A percentile compares a stretch with the other conserved stretches of the same genome.
These are phyloP conservation scores for Araneus ventricosus DNA, from an alignment of 1,140 invertebrate species.

Conservation along the genomic window DNA sequence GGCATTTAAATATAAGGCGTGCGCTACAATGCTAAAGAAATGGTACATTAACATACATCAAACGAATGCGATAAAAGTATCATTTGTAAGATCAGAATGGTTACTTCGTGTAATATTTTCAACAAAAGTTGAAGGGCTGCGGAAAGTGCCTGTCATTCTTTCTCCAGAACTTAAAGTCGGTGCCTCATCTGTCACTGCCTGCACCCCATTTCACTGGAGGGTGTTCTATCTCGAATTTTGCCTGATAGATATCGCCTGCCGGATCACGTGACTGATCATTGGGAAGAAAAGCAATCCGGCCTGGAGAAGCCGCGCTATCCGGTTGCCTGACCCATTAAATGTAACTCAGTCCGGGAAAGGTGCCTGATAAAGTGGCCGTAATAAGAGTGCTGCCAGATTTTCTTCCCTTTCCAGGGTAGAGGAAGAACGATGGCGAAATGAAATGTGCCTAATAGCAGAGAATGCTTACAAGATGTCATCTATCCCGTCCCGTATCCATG, in stretches of 20 bases:
- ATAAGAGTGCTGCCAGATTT: background rate
- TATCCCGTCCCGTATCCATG: background rate
- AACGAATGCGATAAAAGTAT: no score
- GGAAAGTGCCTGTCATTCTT: no score
- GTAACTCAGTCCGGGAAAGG: constrained; percentile 8
- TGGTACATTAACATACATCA: no score
- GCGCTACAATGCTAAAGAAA: no score
- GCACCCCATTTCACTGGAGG: background rate
- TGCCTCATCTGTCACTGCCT: background rate
- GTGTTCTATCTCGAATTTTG: background rate
- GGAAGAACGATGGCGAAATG: background rate
- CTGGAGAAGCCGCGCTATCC: background rate
- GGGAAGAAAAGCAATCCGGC: background rate
- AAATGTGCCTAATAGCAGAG: background rate
- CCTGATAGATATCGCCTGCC: background rate
- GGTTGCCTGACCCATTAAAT: constrained; percentile 7
- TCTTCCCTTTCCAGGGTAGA: background rate
- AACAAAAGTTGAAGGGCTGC: no score
- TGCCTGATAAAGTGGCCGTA: constrained; percentile 5
- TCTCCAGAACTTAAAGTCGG: no score
- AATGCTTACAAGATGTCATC: constrained; percentile 21
- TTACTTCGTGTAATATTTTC: no score
- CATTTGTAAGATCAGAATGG: no score
- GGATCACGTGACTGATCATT: background rate
- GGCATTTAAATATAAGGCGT: no score